Conservation (phyloP, 64 coral and sea anemone species). For the Astreopora myriophthalma region DNA sequence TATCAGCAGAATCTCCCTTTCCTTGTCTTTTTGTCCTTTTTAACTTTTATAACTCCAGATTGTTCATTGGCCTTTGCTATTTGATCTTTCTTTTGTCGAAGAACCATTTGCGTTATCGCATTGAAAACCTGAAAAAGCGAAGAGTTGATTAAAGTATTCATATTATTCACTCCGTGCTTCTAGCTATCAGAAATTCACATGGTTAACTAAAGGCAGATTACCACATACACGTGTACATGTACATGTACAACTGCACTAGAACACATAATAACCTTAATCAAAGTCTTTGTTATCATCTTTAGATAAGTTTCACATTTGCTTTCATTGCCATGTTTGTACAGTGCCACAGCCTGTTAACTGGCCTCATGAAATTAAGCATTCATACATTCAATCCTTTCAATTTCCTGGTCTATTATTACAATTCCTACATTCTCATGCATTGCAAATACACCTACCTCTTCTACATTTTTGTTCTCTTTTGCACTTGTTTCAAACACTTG, state of each 20-base stretch:
- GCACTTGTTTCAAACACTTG: constrained; percentile 99
- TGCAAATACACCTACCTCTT: constrained; percentile 71
- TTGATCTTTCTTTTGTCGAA: constrained; percentile 87
- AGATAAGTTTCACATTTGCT: too few species aligned
- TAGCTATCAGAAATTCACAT: too few species aligned
- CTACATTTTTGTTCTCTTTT: constrained; percentile 99
- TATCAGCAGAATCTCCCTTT: constrained; percentile 41
- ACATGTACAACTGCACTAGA: too few species aligned
- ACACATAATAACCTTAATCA: too few species aligned
- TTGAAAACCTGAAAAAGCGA: constrained; percentile 82
- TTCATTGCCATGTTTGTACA: too few species aligned
- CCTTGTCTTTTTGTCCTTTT: constrained; percentile 74
- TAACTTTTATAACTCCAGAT: constrained; percentile 83
- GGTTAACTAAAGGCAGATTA: not conserved
- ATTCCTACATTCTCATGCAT: not conserved
- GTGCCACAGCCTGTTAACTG: too few species aligned
- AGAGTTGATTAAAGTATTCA: not conserved
- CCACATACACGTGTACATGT: too few species aligned
- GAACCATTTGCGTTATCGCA: constrained; percentile 94
- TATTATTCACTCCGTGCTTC: not conserved
- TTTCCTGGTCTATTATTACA: not conserved
- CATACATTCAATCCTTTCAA: not conserved
- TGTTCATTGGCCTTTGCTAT: constrained; percentile 83
- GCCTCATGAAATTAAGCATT: not conserved
- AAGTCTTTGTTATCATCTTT: too few species aligned